Percentiles rank a stretch among this genome's conserved stretches.
phyloP scores from a whole-genome alignment of 2,888 invertebrate genomes.

The Tiphia femorata region DNA sequence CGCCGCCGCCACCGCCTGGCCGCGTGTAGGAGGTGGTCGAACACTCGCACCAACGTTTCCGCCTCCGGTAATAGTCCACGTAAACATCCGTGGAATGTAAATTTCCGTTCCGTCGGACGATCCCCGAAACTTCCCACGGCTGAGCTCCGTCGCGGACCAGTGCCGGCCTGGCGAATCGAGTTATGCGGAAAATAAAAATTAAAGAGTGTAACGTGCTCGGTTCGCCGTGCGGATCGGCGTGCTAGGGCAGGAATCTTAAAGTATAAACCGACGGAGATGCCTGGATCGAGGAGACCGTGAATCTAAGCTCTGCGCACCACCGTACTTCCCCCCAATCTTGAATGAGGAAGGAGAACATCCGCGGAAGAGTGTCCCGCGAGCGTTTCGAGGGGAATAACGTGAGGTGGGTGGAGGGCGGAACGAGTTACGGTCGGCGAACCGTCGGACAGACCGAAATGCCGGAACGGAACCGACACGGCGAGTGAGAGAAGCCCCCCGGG shows the following conservation, averaged over 20 bases:
- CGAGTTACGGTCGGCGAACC: slow-evolving; percentile 17
- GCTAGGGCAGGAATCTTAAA: slow-evolving; percentile 30
- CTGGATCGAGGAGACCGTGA: slow-evolving; percentile 8
- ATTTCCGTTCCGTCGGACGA: too few relatives aligned
- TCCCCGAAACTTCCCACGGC: too few relatives aligned
- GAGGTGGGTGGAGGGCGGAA: slow-evolving; percentile 3
- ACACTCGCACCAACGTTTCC: too few relatives aligned
- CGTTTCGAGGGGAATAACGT: not conserved
- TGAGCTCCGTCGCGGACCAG: too few relatives aligned
- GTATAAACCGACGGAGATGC: slow-evolving; percentile 27
- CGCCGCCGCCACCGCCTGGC: too few relatives aligned
- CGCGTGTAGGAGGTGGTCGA: too few relatives aligned
- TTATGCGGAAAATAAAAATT: slow-evolving; percentile 31
- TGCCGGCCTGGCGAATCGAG: too few relatives aligned
- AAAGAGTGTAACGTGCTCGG: slow-evolving; percentile 13
- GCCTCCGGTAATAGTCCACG: too few relatives aligned
- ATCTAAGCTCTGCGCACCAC: slow-evolving; percentile 15
- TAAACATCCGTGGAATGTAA: too few relatives aligned
- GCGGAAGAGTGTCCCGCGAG: slow-evolving; percentile 9
- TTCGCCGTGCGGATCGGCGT: not conserved
- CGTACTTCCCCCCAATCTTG: slow-evolving; percentile 34
- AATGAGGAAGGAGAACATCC: slow-evolving; percentile 31
- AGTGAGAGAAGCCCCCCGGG: slow-evolving; percentile 31
- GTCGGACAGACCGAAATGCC: slow-evolving; percentile 32
- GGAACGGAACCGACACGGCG: slow-evolving; percentile 28